These are phyloP conservation scores for Anomalospiza imberbis DNA, from an alignment of 2,797 vertebrate species.

Conservation along the genomic window DNA sequence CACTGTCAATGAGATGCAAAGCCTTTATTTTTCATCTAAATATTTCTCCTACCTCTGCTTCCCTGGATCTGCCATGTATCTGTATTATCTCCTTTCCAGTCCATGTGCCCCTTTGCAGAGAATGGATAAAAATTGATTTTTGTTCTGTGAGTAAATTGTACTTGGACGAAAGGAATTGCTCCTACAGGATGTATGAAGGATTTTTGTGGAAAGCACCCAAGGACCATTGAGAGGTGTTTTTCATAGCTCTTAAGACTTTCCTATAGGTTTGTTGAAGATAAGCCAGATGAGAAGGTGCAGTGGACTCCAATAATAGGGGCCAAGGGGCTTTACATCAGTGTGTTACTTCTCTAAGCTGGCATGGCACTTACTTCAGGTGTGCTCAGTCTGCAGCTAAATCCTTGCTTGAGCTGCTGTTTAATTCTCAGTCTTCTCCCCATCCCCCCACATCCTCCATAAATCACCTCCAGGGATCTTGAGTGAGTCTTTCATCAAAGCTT, in stretches of 20 bases:
- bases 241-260: neutral
- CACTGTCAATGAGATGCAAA: neutral
- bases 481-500: neutral
- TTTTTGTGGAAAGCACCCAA: neutral
- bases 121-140: conserved; percentile 30
- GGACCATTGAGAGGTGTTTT: neutral
- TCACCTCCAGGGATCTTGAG: neutral
- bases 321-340: neutral
- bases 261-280: neutral
- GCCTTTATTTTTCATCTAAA: neutral
- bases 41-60: neutral
- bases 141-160: conserved; percentile 15
- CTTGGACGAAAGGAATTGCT: neutral
- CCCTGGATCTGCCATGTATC: neutral
- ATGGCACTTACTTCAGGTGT: neutral
- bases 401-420: neutral
- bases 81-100: neutral
- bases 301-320: neutral
- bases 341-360: neutral
- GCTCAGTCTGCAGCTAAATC: neutral
- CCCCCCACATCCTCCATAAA: neutral
- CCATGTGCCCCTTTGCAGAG: neutral
- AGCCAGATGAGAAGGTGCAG: neutral
- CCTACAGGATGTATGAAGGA: neutral
- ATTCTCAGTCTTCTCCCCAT: neutral